These are phyloP conservation scores for Hemicordylus capensis DNA, from an alignment of 2,113 vertebrate species.

Conservation along the genomic window DNA sequence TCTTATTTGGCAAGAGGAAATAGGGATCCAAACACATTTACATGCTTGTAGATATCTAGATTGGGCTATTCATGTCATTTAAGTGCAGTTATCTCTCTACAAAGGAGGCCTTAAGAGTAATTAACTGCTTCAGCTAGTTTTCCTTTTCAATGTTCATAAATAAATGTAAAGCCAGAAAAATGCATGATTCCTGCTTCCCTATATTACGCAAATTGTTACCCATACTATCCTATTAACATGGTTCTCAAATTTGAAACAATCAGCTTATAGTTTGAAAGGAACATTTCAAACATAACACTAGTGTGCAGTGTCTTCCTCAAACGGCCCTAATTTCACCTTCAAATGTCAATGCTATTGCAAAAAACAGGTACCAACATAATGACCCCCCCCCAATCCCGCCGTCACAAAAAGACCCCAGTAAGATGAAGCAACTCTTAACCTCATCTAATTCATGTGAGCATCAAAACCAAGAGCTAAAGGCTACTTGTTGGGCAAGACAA, in stretches of 20 bases:
- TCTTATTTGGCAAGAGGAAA: not conserved
- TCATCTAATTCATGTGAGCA: not conserved
- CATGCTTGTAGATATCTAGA: not conserved
- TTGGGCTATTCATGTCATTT: not conserved
- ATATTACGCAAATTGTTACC: slow-evolving; percentile 3
- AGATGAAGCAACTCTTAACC: not conserved
- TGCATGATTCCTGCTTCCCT: not conserved
- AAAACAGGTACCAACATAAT: not conserved
- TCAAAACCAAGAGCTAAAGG: not conserved
- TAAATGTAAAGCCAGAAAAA: not conserved
- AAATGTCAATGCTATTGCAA: not conserved
- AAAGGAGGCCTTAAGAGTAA: not conserved
- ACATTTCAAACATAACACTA: not conserved
- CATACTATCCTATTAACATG: not conserved
- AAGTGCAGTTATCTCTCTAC: not conserved
- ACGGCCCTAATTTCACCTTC: no score
- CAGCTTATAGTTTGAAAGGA: not conserved
- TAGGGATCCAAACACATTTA: not conserved
- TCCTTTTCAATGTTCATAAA: not conserved
- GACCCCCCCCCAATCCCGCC: no score
- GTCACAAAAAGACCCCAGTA: not conserved
- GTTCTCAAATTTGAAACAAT: not conserved
- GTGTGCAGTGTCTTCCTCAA: not conserved
- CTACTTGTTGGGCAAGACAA: not conserved
- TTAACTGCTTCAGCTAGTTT: not conserved